Percentiles rank a stretch among this genome's conserved stretches.
phyloP scores from a whole-genome alignment of 53 echinoderm and acorn worm genomes.

The Astropecten irregularis region DNA sequence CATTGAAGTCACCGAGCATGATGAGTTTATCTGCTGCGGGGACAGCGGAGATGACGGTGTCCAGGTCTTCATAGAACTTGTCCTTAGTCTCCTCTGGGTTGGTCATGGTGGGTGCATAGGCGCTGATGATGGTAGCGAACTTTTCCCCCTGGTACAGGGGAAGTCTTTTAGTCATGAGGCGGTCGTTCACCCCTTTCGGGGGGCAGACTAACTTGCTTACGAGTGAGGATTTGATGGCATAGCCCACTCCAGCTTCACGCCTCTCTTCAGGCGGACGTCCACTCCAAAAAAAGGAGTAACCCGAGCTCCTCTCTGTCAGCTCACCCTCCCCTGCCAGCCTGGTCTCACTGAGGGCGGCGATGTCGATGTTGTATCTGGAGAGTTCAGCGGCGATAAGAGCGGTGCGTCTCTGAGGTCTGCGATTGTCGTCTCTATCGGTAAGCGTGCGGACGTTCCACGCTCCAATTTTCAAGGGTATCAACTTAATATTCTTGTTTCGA shows the following conservation, averaged over 20 bases:
- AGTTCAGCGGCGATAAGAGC: background rate
- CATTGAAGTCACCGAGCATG: slow-evolving; percentile 37
- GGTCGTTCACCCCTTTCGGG: slow-evolving; percentile 16
- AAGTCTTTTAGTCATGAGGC: slow-evolving; percentile 12
- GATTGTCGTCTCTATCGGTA: background rate
- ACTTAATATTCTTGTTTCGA: slow-evolving; percentile 11
- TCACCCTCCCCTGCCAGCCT: background rate
- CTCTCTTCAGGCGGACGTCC: background rate
- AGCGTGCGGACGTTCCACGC: background rate
- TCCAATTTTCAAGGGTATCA: no score
- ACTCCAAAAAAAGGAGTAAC: slow-evolving; percentile 39
- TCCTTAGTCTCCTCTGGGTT: slow-evolving; percentile 40
- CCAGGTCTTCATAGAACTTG: slow-evolving; percentile 27
- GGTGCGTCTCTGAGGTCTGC: background rate
- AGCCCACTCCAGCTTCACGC: slow-evolving; percentile 27
- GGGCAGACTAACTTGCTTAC: background rate
- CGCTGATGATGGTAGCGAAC: slow-evolving; percentile 13
- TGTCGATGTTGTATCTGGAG: background rate
- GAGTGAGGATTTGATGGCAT: background rate
- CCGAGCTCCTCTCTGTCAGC: slow-evolving; percentile 7
- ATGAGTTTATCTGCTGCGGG: slow-evolving; percentile 13
- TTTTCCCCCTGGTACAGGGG: background rate
- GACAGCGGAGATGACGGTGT: background rate
- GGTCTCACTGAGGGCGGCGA: slow-evolving; percentile 5
- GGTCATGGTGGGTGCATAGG: slow-evolving; percentile 34